Percentiles rank a stretch among this genome's conserved stretches.
These are phyloP conservation scores for Chymomyza caudatula DNA, from an alignment of 2,888 invertebrate species.

Conservation along the genomic window DNA sequence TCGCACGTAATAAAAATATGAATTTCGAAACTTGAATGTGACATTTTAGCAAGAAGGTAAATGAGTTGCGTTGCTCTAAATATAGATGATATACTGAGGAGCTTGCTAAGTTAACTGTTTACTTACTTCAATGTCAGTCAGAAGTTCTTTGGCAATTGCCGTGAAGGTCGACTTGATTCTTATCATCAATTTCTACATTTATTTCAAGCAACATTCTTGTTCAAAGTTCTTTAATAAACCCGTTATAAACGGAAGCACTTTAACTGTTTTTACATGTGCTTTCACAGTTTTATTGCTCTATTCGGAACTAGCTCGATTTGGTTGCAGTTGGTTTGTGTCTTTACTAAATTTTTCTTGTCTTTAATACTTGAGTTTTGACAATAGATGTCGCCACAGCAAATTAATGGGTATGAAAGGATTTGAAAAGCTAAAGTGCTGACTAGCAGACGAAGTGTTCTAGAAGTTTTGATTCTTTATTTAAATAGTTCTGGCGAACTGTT, in stretches of 20 bases:
- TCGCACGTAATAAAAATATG: too few species aligned
- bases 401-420: too few species aligned
- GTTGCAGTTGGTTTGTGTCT: background rate
- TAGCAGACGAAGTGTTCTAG: too few species aligned
- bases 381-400: background rate
- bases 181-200: background rate
- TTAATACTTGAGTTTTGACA: background rate
- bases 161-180: background rate
- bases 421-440: too few species aligned
- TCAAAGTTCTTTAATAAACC: background rate
- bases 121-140: background rate
- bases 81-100: background rate
- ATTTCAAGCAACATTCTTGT: too few species aligned
- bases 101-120: background rate
- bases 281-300: background rate
- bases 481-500: too few species aligned
- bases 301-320: background rate
- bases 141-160: background rate
- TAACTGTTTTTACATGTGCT: too few species aligned
- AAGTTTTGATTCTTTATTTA: too few species aligned
- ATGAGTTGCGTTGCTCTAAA: background rate
- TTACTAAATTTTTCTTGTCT: background rate
- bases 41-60: background rate
- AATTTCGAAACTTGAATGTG: too few species aligned
- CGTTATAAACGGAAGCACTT: background rate